Conservation (phyloP, 1,140 invertebrate species). For the Brachionus sp. region DNA sequence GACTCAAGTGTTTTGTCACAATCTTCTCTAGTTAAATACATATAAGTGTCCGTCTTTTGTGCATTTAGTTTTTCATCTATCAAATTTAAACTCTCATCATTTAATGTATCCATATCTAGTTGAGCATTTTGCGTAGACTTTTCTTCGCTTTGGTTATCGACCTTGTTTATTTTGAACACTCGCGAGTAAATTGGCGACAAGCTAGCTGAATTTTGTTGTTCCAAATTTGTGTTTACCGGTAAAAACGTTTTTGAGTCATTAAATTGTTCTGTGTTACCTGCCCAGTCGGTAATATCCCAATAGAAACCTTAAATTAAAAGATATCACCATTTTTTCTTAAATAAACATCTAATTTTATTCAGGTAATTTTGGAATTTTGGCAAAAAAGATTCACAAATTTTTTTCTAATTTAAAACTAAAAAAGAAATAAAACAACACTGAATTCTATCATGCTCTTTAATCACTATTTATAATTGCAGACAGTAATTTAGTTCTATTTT, state of each 20-base stretch:
- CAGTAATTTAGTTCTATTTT: too few relatives aligned
- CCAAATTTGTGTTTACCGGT: not conserved
- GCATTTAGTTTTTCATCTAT: not conserved
- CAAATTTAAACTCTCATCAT: slow-evolving; percentile 17
- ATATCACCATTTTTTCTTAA: not conserved
- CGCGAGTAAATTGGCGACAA: slow-evolving; percentile 36
- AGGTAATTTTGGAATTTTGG: not conserved
- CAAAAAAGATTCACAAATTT: not conserved
- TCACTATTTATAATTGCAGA: too few relatives aligned
- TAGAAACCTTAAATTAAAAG: slow-evolving; percentile 37
- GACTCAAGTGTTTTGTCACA: slow-evolving; percentile 28
- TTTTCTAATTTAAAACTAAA: too few relatives aligned
- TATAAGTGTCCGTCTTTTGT: not conserved
- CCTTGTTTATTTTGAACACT: slow-evolving; percentile 35
- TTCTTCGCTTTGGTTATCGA: not conserved
- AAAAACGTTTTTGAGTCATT: not conserved
- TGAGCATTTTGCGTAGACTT: not conserved
- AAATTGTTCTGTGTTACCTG: not conserved
- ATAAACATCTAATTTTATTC: not conserved
- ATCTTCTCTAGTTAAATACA: slow-evolving; percentile 21
- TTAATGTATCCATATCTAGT: not conserved
- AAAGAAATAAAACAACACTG: not conserved
- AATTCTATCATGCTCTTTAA: too few relatives aligned
- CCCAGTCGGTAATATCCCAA: slow-evolving; percentile 46
- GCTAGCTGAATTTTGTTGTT: not conserved